Conservation (phyloP, 1,140 invertebrate genomes). For the Globodera rostochiensis region DNA sequence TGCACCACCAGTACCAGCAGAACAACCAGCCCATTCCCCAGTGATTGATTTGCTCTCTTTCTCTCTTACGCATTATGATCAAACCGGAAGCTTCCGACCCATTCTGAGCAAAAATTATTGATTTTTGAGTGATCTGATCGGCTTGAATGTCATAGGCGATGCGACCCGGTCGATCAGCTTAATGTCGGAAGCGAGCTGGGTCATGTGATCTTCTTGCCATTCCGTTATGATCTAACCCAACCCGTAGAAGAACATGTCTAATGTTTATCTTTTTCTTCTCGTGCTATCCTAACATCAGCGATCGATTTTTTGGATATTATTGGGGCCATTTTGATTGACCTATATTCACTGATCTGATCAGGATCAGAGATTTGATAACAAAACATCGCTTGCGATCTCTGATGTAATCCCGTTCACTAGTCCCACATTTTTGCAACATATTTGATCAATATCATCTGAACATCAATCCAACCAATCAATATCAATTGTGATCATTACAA, state of each 20-base stretch:
- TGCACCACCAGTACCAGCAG: constrained; percentile 26
- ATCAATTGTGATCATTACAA: background rate
- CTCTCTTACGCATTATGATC: background rate
- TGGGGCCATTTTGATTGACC: no score
- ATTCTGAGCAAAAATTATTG: constrained; percentile 1
- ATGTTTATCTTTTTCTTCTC: no score
- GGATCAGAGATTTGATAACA: background rate
- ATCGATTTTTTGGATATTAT: no score
- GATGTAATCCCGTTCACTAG: background rate
- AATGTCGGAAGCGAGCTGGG: no score
- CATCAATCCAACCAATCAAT: background rate
- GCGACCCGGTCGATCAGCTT: no score
- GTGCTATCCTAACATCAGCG: no score
- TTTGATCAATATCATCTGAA: background rate
- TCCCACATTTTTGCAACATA: background rate
- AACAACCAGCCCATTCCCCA: constrained; percentile 20
- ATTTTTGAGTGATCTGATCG: constrained; percentile 6
- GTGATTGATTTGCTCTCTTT: background rate
- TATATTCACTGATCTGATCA: no score
- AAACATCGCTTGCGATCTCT: background rate
- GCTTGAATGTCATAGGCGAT: background rate
- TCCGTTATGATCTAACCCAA: no score
- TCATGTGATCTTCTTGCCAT: no score
- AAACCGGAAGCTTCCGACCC: constrained; percentile 15
- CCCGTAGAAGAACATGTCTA: no score